A percentile compares a stretch with the other conserved stretches of the same genome.
Evolutionary conservation across 1,140 invertebrate species (phyloP).

Genomic region (Formica exsecta): DNA sequence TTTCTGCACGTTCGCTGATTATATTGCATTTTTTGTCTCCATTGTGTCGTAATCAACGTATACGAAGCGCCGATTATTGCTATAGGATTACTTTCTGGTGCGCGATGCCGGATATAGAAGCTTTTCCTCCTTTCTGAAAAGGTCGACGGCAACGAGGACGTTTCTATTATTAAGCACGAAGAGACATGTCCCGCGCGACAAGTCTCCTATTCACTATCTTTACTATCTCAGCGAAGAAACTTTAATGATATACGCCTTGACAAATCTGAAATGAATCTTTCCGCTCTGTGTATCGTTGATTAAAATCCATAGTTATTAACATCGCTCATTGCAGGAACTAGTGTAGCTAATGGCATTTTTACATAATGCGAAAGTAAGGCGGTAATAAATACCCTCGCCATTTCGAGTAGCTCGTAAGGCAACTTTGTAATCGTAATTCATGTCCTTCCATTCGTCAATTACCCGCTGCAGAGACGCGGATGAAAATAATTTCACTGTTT

Average conservation of each 20-base stretch:
- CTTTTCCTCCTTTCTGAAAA: conserved; percentile 23
- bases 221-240: not conserved
- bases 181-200: not conserved
- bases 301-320: conserved; percentile 2
- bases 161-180: conserved; percentile 5
- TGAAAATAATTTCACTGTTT: conserved; percentile 64
- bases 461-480: conserved; percentile 12
- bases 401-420: conserved; percentile 29
- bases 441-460: conserved; percentile 68
- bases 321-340: not conserved
- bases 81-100: conserved; percentile 24
- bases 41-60: not conserved
- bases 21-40: not conserved
- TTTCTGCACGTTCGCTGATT: conserved; percentile 31
- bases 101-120: conserved; percentile 24
- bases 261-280: conserved; percentile 39
- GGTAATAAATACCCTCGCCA: conserved; percentile 33
- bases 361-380: conserved; percentile 68
- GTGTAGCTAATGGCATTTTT: conserved; percentile 45
- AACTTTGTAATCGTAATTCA: conserved; percentile 70
- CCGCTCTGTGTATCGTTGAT: conserved; percentile 14
- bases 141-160: conserved; percentile 19
- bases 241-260: conserved; percentile 16
- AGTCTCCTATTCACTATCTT: not conserved
- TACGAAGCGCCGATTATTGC: conserved; percentile 19